A percentile compares a stretch with the other conserved stretches of the same genome.
phyloP scores from a whole-genome alignment of 2,888 invertebrate species.

The Platycnemis pennipes region DNA sequence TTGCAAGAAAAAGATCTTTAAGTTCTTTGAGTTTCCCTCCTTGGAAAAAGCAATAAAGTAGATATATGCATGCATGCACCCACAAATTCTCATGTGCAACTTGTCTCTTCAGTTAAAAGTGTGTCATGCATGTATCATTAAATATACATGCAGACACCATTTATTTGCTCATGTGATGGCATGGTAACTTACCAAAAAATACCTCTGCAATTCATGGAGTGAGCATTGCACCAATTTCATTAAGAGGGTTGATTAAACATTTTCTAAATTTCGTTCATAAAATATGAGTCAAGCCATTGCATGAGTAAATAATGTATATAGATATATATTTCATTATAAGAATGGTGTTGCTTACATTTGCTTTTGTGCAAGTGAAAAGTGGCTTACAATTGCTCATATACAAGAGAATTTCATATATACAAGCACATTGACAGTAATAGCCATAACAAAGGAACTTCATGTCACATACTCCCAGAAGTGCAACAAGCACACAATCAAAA shows the following conservation, averaged over 20 bases:
- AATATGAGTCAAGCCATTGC: slow-evolving; percentile 22
- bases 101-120: not conserved
- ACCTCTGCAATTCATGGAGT: slow-evolving; percentile 10
- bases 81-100: slow-evolving; percentile 1
- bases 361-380: slow-evolving; percentile 32
- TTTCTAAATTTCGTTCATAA: slow-evolving; percentile 32
- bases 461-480: not conserved
- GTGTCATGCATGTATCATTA: not conserved
- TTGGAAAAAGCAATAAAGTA: slow-evolving; percentile 1
- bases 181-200: not conserved
- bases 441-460: slow-evolving; percentile 56
- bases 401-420: slow-evolving; percentile 45
- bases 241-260: not conserved
- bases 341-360: slow-evolving; percentile 28
- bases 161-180: slow-evolving; percentile 36
- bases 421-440: slow-evolving; percentile 54
- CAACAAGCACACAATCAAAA: slow-evolving; percentile 45
- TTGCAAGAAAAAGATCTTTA: slow-evolving; percentile 10
- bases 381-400: slow-evolving; percentile 36
- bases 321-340: not conserved
- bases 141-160: not conserved
- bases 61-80: not conserved
- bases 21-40: not conserved
- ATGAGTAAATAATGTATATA: slow-evolving; percentile 4
- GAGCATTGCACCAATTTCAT: not conserved